A percentile compares a stretch with the other conserved stretches of the same genome.
Evolutionary conservation across 2,797 vertebrate genomes (phyloP).

Genomic region (Pseudopleuronectes americanus): DNA sequence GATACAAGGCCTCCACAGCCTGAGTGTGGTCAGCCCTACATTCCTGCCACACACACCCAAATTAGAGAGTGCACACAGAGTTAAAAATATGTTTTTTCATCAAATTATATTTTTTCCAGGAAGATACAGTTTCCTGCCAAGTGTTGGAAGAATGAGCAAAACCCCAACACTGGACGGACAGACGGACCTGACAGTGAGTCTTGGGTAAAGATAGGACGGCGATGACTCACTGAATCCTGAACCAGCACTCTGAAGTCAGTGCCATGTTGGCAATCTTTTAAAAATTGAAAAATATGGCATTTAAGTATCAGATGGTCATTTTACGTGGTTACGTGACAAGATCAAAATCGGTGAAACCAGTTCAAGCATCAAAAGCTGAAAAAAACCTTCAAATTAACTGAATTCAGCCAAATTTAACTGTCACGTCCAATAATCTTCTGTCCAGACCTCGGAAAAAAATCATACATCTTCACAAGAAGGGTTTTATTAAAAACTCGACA

Average conservation of each 20-base stretch:
- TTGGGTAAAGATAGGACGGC: conserved; percentile 60
- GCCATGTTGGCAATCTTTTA: conserved; percentile 60
- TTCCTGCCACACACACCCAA: conserved; percentile 76
- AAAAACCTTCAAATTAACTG: conserved; percentile 31
- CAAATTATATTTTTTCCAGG: conserved; percentile 54
- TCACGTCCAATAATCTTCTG: conserved; percentile 51
- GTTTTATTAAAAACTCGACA: conserved; percentile 36
- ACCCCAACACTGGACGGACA: conserved; percentile 63
- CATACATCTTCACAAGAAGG: conserved; percentile 25
- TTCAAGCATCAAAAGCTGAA: conserved; percentile 20
- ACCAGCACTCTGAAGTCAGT: conserved; percentile 42
- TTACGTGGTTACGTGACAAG: conserved; percentile 42
- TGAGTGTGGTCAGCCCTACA: conserved; percentile 72
- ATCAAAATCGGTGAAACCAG: conserved; percentile 39
- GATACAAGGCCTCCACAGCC: conserved; percentile 68
- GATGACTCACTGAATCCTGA: conserved; percentile 57
- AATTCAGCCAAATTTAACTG: conserved; percentile 40
- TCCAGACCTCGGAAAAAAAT: conserved; percentile 15
- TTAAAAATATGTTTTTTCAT: conserved; percentile 72
- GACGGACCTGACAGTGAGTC: conserved; percentile 49
- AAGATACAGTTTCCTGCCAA: conserved; percentile 73
- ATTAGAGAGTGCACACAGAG: conserved; percentile 78
- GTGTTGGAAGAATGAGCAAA: conserved; percentile 63
- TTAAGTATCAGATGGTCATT: conserved; percentile 44
- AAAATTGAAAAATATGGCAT: conserved; percentile 42